Conservation (phyloP, 2,797 vertebrate species). For the Sebastolobus altivelis region DNA sequence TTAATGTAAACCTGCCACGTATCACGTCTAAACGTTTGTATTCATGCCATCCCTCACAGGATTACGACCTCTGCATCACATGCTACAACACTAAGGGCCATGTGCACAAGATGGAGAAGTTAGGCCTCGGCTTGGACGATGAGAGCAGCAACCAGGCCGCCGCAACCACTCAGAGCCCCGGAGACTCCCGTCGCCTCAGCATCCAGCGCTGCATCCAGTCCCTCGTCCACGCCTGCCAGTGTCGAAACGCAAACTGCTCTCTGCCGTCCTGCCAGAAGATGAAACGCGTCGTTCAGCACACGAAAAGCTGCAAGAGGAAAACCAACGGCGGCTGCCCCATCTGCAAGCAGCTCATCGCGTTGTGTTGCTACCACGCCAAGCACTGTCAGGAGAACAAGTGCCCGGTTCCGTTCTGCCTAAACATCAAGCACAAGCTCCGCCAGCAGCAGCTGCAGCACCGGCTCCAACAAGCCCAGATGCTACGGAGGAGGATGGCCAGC, state of each 20-base stretch:
- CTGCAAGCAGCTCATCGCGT: constrained; percentile 97
- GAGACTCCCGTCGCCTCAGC: constrained; percentile 96
- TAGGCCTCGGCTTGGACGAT: constrained; percentile 95
- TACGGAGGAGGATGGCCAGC: constrained; percentile 95
- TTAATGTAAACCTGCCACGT: background rate
- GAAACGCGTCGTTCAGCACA: constrained; percentile 98
- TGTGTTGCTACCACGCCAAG: constrained; percentile 98
- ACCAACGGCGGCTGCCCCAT: constrained; percentile 98
- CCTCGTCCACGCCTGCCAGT: constrained; percentile 97
- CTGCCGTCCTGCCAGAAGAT: constrained; percentile 99
- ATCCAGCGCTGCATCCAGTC: constrained; percentile 99
- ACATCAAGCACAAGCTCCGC: constrained; percentile 98
- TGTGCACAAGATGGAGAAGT: constrained; percentile 98
- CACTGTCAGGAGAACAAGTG: constrained; percentile 99
- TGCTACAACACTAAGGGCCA: constrained; percentile 97
- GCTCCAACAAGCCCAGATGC: constrained; percentile 97
- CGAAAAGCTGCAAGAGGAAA: constrained; percentile 98
- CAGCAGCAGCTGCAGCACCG: constrained; percentile 97
- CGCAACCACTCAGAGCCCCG: constrained; percentile 93
- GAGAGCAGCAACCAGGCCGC: constrained; percentile 95
- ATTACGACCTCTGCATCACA: constrained; percentile 97
- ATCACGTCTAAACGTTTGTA: background rate
- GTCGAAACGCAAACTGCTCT: constrained; percentile 97
- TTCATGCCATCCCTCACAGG: constrained; percentile 78
- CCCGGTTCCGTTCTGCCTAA: constrained; percentile 97